Base-by-base conservation (phyloP, 2,888 invertebrate species). In the Sminthurides aquaticus region DNA sequence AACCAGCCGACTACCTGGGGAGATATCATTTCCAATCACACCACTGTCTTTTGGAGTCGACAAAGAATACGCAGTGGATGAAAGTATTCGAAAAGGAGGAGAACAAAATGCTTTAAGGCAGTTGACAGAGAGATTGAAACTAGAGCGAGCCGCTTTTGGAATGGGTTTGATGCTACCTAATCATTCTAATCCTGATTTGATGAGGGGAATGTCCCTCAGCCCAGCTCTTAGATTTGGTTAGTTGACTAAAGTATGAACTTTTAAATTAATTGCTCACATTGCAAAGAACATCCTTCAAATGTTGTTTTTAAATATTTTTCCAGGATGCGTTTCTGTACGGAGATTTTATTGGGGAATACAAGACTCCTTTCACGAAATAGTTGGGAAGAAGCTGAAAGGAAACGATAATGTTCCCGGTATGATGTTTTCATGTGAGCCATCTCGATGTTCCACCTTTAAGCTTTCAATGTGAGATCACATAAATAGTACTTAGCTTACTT, bases 301-400 rank as follows among this genome's bases (percentile, higher is more conserved):
- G n/a, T n/a, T n/a, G n/a, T n/a, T n/a, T n/a, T n/a, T n/a, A n/a
- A n/a, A n/a, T n/a, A n/a, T n/a, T 54, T 68, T 55, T 63, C 2
- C 55, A 67, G 64, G 67, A 28, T 67, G 69, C 20, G 61, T 75
- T 2, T 71, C 71, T 8, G 67, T 71, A 11, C 65, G 69, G 22
- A 63, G 84, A 54, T 87, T 88, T 76, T 88, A 87, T 76, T 88
- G 88, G 87, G 78, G 81, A 1, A 78, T 88, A 0, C 85, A 85
- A 68, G 85, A 87, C 76, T 76, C 86, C n/a, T 87, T 84, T 76
- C 78, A 78, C 18, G 78, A 83, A 75, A 84, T 87, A 15, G 81
- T 84, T 67, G 81, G 80, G 49, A 81, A 81, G 0, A 76, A 78
- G 0, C 73, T 81, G 1, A 73, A 78, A 1, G 73, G 80, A 0